These are phyloP conservation scores for Vanessa atalanta DNA, from an alignment of 1,140 invertebrate species.

Conservation along the genomic window DNA sequence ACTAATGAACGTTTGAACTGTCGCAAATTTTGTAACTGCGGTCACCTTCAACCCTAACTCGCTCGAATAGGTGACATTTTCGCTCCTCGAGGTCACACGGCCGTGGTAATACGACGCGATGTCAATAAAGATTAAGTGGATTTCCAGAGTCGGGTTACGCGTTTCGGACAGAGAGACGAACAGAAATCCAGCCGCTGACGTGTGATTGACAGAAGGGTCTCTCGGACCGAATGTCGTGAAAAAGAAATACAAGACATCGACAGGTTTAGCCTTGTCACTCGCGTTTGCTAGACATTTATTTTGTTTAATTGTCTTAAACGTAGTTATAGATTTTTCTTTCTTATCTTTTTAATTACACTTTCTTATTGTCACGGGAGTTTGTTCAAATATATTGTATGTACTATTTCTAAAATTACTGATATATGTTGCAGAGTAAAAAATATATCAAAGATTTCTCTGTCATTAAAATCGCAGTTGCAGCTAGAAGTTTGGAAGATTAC, in stretches of 20 bases:
- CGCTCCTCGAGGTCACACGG: slow-evolving; percentile 12
- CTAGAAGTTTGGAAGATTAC: too few relatives aligned
- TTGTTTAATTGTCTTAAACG: slow-evolving; percentile 5
- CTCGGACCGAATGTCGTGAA: slow-evolving; percentile 40
- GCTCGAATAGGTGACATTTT: slow-evolving; percentile 36
- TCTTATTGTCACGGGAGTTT: too few relatives aligned
- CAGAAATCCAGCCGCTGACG: slow-evolving; percentile 68
- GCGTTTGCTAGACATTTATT: slow-evolving; percentile 38
- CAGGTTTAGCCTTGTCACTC: slow-evolving; percentile 43
- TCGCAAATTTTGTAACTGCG: slow-evolving; percentile 31
- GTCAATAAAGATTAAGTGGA: slow-evolving; percentile 77
- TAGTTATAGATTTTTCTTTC: not conserved
- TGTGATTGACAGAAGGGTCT: slow-evolving; percentile 63
- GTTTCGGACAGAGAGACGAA: slow-evolving; percentile 58
- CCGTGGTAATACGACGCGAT: slow-evolving; percentile 41
- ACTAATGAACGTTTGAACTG: slow-evolving; percentile 50
- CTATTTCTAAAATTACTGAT: too few relatives aligned
- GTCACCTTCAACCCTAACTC: slow-evolving; percentile 15
- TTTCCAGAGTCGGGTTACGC: slow-evolving; percentile 68
- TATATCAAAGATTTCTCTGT: too few relatives aligned
- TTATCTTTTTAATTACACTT: not conserved
- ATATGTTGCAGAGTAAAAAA: too few relatives aligned
- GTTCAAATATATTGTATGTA: too few relatives aligned
- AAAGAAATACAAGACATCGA: slow-evolving; percentile 55
- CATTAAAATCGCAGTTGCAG: too few relatives aligned